Conservation (phyloP, 2,888 invertebrate species). For the Lordiphosa fenestrarum region DNA sequence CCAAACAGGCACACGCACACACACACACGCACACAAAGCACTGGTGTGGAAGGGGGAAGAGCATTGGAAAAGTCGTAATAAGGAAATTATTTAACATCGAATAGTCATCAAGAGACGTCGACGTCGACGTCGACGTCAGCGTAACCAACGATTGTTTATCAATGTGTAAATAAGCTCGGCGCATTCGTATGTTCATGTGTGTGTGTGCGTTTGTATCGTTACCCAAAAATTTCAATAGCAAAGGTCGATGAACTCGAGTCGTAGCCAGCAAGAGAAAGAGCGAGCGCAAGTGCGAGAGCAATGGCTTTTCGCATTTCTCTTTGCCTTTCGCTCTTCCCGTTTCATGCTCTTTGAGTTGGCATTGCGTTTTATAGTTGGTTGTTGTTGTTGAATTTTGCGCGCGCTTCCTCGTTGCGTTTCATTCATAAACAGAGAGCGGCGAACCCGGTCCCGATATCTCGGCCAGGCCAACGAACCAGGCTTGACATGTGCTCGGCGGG, state of each 20-base stretch:
- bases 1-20: not conserved
- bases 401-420: constrained; percentile 70
- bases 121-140: constrained; percentile 24
- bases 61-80: constrained; percentile 8
- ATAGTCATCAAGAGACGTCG: constrained; percentile 19
- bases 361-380: constrained; percentile 18
- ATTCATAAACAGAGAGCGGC: constrained; percentile 71
- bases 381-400: constrained; percentile 30
- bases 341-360: constrained; percentile 14
- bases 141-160: constrained; percentile 60
- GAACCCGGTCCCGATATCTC: constrained; percentile 52
- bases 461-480: constrained; percentile 71
- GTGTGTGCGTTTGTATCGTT: constrained; percentile 43
- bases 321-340: constrained; percentile 3
- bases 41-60: not conserved
- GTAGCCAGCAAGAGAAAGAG: constrained; percentile 6
- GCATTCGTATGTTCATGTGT: constrained; percentile 15
- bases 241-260: constrained; percentile 76
- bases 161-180: constrained; percentile 63
- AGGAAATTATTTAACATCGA: constrained; percentile 8
- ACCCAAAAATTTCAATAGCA: constrained; percentile 77
- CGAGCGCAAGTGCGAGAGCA: constrained; percentile 13
- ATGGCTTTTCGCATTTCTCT: constrained; percentile 20
- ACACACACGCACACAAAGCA: no score
- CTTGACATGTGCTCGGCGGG: constrained; percentile 57